Evolutionary conservation across 2,888 invertebrate genomes (phyloP), one percentile per base, ranked within the genome.

Genomic region (Bellardia bayeri): DNA sequence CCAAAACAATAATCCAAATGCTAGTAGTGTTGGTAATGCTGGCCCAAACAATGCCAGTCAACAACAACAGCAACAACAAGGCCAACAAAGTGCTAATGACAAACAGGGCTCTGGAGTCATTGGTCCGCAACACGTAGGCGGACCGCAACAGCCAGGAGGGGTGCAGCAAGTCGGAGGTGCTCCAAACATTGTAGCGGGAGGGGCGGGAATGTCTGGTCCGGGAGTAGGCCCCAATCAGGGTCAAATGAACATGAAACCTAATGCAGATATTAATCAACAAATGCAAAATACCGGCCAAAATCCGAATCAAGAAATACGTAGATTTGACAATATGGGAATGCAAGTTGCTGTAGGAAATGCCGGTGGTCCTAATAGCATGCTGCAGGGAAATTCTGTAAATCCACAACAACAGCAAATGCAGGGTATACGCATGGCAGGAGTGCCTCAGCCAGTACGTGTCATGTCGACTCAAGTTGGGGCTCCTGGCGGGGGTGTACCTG

Each of bases 341-440:
- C 91, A 91, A 66, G 91, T 91, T 40, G 89, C 91, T 30, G 90
- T 91, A 1, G 91, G 91, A 37, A 88, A 90, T 14, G 89, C 91
- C 14, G 84, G 89, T 56, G 89, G 89, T 37, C 84, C 90, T 1
- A 89, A 87, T 45, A 91, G 89, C 72, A 91, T 91, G 83, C 75
- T 91, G 80, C 91, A 91, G 79, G 72, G 90, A 49, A 90, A 91
- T 74, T 85, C 90, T 45, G 87, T 90, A 4, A 90, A 82, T 85
- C 86, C 89, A 1, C 85, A 85, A 54, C 90, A 90, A 14, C 93
- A 93, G 37, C 92, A 92, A 61, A 90, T 93, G 85, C 91, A 91
- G 42, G 92, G 91, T 23, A 92, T 93, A 80, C 91, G 94, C 1
- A 93, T 93, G 93, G 91, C 92, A n/a, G 91, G 91, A 14, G 89